Evolutionary conservation across 2,113 vertebrate genomes (phyloP).

Genomic region (Xiphorhynchus elegans): DNA sequence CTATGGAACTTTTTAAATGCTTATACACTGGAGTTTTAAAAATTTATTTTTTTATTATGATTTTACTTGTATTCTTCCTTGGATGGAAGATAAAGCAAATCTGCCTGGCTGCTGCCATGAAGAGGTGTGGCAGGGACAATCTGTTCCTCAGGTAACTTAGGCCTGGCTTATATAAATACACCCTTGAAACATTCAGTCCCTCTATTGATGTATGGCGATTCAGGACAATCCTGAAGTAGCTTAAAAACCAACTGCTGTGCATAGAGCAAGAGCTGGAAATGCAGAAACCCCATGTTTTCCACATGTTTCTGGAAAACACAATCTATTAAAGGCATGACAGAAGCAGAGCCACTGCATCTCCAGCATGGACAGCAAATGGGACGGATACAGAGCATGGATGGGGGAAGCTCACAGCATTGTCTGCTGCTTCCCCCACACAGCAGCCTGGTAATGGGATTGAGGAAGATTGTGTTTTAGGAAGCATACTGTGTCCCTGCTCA

Average conservation of each 20-base stretch:
- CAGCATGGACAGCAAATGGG: background rate
- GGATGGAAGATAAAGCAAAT: background rate
- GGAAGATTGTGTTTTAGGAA: background rate
- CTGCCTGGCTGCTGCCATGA: background rate
- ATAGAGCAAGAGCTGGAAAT: background rate
- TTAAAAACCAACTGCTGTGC: background rate
- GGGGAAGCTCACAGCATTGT: background rate
- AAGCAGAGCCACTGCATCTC: background rate
- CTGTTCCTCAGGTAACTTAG: background rate
- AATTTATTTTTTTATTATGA: background rate
- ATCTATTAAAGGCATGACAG: background rate
- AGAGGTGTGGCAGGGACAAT: background rate
- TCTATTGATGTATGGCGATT: background rate
- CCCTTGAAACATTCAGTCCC: background rate
- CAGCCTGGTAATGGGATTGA: background rate
- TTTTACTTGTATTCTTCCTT: background rate
- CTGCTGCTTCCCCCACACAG: background rate
- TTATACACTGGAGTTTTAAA: background rate
- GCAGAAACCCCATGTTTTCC: background rate
- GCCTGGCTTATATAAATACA: background rate
- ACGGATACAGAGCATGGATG: background rate
- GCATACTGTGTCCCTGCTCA: background rate
- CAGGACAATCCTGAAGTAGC: background rate
- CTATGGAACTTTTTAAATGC: background rate
- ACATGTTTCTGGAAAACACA: fast-evolving